phyloP scores from a whole-genome alignment of 2,113 vertebrate species.

The Numida meleagris region DNA sequence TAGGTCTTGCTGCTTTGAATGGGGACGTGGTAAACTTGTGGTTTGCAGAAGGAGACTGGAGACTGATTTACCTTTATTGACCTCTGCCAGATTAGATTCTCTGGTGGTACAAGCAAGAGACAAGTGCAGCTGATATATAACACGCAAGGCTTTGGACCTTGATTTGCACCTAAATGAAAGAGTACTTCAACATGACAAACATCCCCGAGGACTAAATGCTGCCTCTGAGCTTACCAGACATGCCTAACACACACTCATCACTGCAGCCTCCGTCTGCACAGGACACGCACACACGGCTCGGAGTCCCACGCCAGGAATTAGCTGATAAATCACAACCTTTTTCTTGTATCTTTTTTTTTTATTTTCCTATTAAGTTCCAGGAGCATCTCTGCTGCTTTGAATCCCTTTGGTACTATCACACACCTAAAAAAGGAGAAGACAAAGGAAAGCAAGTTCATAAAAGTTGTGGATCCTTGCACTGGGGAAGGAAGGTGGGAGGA shows the following conservation, averaged over 20 bases:
- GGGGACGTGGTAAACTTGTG: neutral
- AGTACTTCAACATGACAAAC: slow-evolving; percentile 25
- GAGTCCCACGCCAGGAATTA: neutral
- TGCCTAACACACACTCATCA: slow-evolving; percentile 11
- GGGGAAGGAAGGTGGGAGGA: neutral
- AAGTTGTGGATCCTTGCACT: neutral
- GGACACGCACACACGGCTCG: neutral
- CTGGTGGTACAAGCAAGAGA: neutral
- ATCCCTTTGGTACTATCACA: slow-evolving; percentile 28
- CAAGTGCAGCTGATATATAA: neutral
- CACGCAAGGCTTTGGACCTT: neutral
- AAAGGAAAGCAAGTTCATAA: neutral
- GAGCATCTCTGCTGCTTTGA: slow-evolving; percentile 26
- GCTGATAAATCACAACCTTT: neutral
- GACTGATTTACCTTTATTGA: neutral
- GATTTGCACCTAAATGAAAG: slow-evolving; percentile 72
- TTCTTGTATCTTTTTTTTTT: neutral
- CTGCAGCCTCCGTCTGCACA: neutral
- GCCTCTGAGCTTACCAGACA: slow-evolving; percentile 53
- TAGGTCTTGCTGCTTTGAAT: neutral
- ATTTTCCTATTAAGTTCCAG: slow-evolving; percentile 32
- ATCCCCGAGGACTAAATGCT: slow-evolving; percentile 48
- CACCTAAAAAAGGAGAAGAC: neutral
- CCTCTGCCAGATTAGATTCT: neutral
- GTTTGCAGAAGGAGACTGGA: slow-evolving; percentile 11